phyloP scores from a whole-genome alignment of 2,888 invertebrate genomes.

The Archips crataeganus region DNA sequence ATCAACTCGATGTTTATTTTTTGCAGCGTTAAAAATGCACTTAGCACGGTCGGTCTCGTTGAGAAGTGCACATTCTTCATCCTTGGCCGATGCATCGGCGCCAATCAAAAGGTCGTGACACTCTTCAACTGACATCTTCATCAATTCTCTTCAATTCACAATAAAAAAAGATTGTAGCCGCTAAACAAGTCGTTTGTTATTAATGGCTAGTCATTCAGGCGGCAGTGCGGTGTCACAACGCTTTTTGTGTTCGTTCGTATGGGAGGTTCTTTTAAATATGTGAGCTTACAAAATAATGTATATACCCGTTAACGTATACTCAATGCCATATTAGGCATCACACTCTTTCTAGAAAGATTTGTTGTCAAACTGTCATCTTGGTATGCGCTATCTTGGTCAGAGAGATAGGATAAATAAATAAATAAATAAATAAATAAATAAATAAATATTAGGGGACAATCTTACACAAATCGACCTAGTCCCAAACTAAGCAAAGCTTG shows the following conservation, averaged over 20 bases:
- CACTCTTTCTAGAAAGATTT: neutral
- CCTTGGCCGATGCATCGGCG: slow-evolving; percentile 59
- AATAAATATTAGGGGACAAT: no score
- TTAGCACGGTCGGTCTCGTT: slow-evolving; percentile 19
- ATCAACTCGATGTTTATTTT: slow-evolving; percentile 16
- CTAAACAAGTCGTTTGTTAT: slow-evolving; percentile 55
- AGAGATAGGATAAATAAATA: no score
- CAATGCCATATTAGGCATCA: neutral
- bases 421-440: no score
- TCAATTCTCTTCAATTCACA: slow-evolving; percentile 66
- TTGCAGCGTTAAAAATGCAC: slow-evolving; percentile 35
- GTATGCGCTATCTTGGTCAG: neutral
- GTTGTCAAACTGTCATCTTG: neutral
- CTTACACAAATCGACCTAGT: no score
- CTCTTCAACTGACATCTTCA: slow-evolving; percentile 68
- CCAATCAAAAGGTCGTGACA: slow-evolving; percentile 71
- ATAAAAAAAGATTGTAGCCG: slow-evolving; percentile 59
- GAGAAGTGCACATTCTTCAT: slow-evolving; percentile 52
- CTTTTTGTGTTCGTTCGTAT: slow-evolving; percentile 43
- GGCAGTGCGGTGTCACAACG: slow-evolving; percentile 45
- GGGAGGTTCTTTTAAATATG: slow-evolving; percentile 10
- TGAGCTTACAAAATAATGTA: slow-evolving; percentile 30
- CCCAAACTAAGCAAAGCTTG: no score
- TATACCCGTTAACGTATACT: neutral
- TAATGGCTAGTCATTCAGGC: slow-evolving; percentile 55